Conservation (phyloP, 2,888 invertebrate species). For the Cosmia trapezina region DNA sequence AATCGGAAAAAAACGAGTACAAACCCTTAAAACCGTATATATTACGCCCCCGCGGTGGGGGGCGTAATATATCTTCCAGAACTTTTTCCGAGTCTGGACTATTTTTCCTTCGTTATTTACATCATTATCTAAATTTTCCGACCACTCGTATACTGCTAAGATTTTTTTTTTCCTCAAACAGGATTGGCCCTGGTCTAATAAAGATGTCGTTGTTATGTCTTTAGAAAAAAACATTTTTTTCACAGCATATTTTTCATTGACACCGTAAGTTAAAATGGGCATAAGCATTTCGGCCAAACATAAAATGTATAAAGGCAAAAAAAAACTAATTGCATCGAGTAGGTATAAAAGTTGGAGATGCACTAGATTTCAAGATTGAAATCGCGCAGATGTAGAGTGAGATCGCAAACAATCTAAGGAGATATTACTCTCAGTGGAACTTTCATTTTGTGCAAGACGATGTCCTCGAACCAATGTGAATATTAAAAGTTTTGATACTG, state of each 20-base stretch:
- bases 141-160: no score
- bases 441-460: conserved; percentile 34
- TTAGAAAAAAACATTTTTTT: not conserved
- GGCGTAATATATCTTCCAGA: no score
- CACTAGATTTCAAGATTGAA: conserved; percentile 41
- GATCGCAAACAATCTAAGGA: conserved; percentile 52
- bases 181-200: no score
- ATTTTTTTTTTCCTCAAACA: no score
- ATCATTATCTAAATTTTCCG: no score
- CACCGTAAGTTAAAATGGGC: not conserved
- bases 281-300: not conserved
- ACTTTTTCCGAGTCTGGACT: no score
- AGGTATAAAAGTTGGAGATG: conserved; percentile 4
- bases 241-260: not conserved
- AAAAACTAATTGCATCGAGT: conserved; percentile 10
- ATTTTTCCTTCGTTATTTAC: no score
- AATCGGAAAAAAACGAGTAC: no score
- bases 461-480: conserved; percentile 40
- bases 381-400: conserved; percentile 31
- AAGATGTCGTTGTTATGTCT: not conserved
- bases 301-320: not conserved
- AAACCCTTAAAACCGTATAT: no score
- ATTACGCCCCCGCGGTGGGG: no score
- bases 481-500: conserved; percentile 6
- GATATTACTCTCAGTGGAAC: conserved; percentile 45